Evolutionary conservation across 1,140 invertebrate genomes (phyloP).

Genomic region (Pogonomyrmex barbatus): DNA sequence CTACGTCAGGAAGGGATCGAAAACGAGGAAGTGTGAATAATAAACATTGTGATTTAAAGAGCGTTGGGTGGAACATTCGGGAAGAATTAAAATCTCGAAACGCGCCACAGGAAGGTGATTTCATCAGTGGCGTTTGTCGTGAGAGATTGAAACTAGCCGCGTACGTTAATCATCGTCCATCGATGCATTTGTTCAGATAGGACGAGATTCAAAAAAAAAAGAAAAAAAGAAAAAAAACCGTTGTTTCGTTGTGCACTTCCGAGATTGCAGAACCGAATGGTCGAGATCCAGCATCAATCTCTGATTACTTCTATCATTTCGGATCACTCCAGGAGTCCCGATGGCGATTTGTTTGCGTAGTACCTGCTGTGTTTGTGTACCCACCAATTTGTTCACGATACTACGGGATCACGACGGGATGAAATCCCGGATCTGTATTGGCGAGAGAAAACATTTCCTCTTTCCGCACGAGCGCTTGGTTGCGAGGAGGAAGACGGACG

Average conservation of each 20-base stretch:
- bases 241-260: background rate
- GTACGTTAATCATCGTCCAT: constrained; percentile 18
- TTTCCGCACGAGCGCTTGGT: constrained; percentile 51
- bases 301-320: background rate
- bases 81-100: constrained; percentile 48
- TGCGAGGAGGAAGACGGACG: background rate
- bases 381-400: constrained; percentile 34
- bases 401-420: constrained; percentile 22
- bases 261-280: background rate
- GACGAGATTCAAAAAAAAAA: background rate
- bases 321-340: background rate
- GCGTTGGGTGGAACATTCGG: background rate
- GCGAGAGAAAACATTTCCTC: constrained; percentile 21
- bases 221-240: background rate
- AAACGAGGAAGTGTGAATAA: constrained; percentile 15
- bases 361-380: constrained; percentile 47
- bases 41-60: constrained; percentile 51
- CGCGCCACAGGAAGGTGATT: constrained; percentile 45
- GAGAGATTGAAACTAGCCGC: constrained; percentile 20
- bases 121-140: background rate
- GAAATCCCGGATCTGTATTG: constrained; percentile 30
- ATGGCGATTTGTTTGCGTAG: constrained; percentile 29
- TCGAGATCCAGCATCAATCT: constrained; percentile 42
- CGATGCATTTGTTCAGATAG: background rate
- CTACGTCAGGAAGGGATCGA: background rate